phyloP scores from a whole-genome alignment of 2,113 vertebrate species.

The Prietella phreatophila region DNA sequence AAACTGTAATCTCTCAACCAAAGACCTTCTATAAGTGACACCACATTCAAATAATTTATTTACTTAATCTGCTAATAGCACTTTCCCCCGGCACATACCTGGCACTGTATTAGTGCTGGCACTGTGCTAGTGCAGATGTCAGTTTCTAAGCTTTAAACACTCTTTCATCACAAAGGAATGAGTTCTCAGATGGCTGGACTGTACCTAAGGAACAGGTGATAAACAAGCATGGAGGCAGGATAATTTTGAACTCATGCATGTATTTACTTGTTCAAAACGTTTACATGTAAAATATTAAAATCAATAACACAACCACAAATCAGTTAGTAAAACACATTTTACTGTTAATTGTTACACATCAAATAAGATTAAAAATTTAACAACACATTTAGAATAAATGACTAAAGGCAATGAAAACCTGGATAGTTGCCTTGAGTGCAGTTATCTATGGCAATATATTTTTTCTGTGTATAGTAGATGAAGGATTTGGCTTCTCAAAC shows the following conservation, averaged over 20 bases:
- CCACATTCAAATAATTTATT: conserved; percentile 1
- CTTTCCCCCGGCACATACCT: not conserved
- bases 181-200: not conserved
- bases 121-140: not conserved
- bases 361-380: not conserved
- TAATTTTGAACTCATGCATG: not conserved
- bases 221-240: not conserved
- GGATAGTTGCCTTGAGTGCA: not conserved
- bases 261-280: not conserved
- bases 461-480: not conserved
- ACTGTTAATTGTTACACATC: not conserved
- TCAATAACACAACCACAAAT: not conserved
- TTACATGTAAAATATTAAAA: not conserved
- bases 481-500: not conserved
- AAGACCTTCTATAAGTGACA: not conserved
- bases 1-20: conserved; percentile 15
- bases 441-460: not conserved
- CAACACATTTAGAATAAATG: not conserved
- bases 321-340: not conserved
- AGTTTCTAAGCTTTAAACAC: not conserved
- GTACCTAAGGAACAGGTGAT: not conserved
- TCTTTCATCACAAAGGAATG: not conserved
- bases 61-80: not conserved
- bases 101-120: not conserved
- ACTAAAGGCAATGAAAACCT: not conserved